Evolutionary conservation across 2,797 vertebrate species (phyloP), one percentile per base, ranked within the genome.

Genomic region (Heliangelus exortis): DNA sequence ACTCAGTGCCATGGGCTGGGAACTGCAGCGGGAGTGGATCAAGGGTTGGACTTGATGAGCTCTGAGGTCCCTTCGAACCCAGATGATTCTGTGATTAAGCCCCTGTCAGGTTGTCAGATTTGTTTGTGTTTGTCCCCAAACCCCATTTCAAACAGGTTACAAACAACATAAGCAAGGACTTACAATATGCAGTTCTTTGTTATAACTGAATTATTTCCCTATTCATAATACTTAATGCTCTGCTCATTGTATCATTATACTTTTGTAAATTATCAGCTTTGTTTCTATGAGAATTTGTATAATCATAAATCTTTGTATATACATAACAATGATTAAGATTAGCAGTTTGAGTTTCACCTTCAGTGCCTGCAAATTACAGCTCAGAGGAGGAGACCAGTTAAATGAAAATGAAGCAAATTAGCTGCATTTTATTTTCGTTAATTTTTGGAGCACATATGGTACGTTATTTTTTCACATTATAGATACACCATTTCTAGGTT

Each of bases 271-370:
- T 16, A 53, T 28, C 45, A n/a, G 57, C 55, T 78, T 65, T 87
- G 17, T 71, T 89, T 73, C 63, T 53, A 31, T 18, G 57, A 89
- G 93, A 87, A 31, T 36, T 33, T 22, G 14, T 41, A 14, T 17
- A 53, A 53, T 62, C 51, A 57, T 63, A 28, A 34, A 63, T 67
- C 90, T 67, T 63, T 43, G 23, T 82, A 17, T 25, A 59, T 12
- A 34, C 48, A 50, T 62, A 82, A 66, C 9, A n/a, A 69, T 53
- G 45, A 87, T 68, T 53, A 67, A 77, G 74, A 65, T 77, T 28
- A 94, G 68, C 72, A 87, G n/a, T 68, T 86, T 13, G 31, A 88
- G 18, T 80, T 94, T 91, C 83, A 92, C 87, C 83, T 95, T 90
- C 80, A 91, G 22, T 0, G 63, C 43, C 54, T 78, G 69, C 69